These are phyloP conservation scores for Phoeniculus purpureus DNA, from an alignment of 2,797 vertebrate species.

Conservation along the genomic window DNA sequence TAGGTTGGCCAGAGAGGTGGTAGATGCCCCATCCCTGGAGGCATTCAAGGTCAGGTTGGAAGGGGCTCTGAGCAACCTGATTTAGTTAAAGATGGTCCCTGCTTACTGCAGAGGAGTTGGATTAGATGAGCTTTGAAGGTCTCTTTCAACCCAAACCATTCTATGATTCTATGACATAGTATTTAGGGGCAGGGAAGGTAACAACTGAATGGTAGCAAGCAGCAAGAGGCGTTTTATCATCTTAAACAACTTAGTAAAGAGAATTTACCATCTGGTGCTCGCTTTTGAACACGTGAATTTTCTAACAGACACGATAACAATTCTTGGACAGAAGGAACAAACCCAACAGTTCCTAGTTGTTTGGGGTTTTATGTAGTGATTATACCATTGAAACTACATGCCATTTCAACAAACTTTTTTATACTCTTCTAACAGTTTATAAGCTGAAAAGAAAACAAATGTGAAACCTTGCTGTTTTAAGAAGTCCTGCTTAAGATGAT, in stretches of 20 bases:
- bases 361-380: accelerated
- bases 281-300: neutral
- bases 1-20: too few species aligned
- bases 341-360: neutral
- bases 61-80: too few species aligned
- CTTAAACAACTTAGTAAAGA: neutral
- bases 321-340: neutral
- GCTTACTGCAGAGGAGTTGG: too few species aligned
- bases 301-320: neutral
- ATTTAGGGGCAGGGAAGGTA: neutral
- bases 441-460: neutral
- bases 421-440: neutral
- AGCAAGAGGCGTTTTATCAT: neutral
- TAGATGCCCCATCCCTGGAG: too few species aligned
- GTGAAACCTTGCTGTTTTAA: neutral
- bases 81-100: too few species aligned
- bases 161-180: neutral
- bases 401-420: neutral
- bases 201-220: neutral
- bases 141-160: too few species aligned
- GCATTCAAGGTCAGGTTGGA: too few species aligned
- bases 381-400: neutral
- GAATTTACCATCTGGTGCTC: neutral
- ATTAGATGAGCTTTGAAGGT: too few species aligned
- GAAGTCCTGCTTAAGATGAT: neutral